Conservation (phyloP, 2,888 invertebrate genomes). For the Meiosimyza platycephala region DNA sequence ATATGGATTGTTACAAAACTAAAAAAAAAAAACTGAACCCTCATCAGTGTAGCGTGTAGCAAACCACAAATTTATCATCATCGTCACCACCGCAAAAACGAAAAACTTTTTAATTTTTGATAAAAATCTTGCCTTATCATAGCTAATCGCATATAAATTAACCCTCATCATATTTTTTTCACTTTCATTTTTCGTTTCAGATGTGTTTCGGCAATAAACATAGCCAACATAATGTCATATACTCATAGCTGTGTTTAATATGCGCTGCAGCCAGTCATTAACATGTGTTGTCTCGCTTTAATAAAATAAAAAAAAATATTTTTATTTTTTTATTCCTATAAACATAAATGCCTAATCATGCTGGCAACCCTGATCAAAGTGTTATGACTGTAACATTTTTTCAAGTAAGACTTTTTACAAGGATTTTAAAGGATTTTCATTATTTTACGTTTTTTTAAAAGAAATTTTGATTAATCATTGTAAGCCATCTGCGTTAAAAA, state of each 20-base stretch:
- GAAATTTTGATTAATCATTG: conserved; percentile 13
- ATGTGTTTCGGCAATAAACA: no score
- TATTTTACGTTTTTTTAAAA: not conserved
- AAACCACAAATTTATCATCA: conserved; percentile 7
- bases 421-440: no score
- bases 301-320: no score
- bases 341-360: conserved; percentile 14
- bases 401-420: not conserved
- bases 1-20: no score
- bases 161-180: conserved; percentile 10
- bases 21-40: not conserved
- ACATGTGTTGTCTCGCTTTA: no score
- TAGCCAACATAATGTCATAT: no score
- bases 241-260: no score
- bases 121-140: conserved; percentile 10
- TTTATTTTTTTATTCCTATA: no score
- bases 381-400: no score
- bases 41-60: not conserved
- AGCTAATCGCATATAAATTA: not conserved
- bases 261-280: no score
- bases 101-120: conserved; percentile 12
- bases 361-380: no score
- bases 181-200: no score
- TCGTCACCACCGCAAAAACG: not conserved
- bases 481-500: not conserved